Percentiles rank a stretch among this genome's conserved stretches.
Evolutionary conservation across 2,888 invertebrate genomes (phyloP).

Genomic region (Anthrax anthrax): DNA sequence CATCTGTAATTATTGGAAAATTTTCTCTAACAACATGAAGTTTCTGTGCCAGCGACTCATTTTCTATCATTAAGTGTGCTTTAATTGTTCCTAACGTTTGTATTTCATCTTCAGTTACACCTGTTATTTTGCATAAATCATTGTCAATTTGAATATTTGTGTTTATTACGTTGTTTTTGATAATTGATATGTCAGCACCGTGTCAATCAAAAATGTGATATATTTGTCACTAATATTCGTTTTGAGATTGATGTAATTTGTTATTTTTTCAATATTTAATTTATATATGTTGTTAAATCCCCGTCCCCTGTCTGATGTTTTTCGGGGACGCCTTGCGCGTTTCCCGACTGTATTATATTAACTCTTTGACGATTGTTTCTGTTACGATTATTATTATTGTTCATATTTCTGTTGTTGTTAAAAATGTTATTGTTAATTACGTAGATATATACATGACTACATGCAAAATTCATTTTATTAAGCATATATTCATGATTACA

Average conservation of each 20-base stretch:
- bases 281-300: neutral
- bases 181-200: neutral
- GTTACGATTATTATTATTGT: no score
- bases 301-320: neutral
- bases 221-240: no score
- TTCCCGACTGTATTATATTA: no score
- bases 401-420: no score
- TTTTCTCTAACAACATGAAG: neutral
- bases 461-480: no score
- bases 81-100: neutral
- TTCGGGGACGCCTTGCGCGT: no score
- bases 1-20: constrained; percentile 4
- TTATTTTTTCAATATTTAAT: neutral
- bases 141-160: neutral
- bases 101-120: neutral
- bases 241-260: neutral
- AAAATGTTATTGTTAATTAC: no score
- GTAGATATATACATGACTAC: no score
- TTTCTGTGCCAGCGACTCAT: neutral
- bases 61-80: neutral
- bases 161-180: neutral
- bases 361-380: no score
- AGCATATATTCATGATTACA: no score
- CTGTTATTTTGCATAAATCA: neutral
- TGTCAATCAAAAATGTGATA: neutral